These are phyloP conservation scores for Melanotaenia boesemani DNA, from an alignment of 2,797 vertebrate genomes.

Conservation along the genomic window DNA sequence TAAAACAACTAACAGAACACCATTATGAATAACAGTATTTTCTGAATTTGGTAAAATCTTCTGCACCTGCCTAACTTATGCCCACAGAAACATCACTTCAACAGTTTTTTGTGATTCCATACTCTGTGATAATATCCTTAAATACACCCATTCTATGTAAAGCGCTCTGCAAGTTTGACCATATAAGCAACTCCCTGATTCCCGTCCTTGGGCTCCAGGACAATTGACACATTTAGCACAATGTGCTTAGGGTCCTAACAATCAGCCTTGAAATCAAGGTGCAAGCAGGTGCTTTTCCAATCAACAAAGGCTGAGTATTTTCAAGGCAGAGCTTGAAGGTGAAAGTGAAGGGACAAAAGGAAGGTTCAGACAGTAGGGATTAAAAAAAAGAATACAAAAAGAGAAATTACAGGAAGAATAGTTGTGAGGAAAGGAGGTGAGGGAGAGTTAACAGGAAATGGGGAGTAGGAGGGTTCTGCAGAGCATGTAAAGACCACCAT, in stretches of 20 bases:
- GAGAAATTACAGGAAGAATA: conserved; percentile 11
- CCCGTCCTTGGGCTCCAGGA: conserved; percentile 34
- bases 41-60: neutral
- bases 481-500: conserved; percentile 57
- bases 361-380: conserved; percentile 3
- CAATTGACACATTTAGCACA: conserved; percentile 14
- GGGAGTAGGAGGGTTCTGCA: conserved; percentile 33
- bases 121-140: neutral
- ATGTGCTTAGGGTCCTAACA: conserved; percentile 18
- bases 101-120: neutral
- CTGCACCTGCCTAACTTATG: neutral
- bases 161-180: neutral
- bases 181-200: conserved; percentile 17
- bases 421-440: conserved; percentile 1
- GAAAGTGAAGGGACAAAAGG: neutral
- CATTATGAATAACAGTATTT: neutral
- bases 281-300: conserved; percentile 7
- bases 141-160: neutral
- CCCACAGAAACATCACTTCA: neutral
- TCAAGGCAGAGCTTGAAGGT: neutral
- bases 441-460: conserved; percentile 4
- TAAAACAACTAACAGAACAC: neutral
- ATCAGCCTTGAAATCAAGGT: conserved; percentile 45
- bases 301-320: conserved; percentile 1
- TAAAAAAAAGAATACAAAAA: neutral